Percentiles rank a stretch among this genome's conserved stretches.
Conservation (phyloP, 2,888 invertebrate species). For the Platypus cylindrus region DNA sequence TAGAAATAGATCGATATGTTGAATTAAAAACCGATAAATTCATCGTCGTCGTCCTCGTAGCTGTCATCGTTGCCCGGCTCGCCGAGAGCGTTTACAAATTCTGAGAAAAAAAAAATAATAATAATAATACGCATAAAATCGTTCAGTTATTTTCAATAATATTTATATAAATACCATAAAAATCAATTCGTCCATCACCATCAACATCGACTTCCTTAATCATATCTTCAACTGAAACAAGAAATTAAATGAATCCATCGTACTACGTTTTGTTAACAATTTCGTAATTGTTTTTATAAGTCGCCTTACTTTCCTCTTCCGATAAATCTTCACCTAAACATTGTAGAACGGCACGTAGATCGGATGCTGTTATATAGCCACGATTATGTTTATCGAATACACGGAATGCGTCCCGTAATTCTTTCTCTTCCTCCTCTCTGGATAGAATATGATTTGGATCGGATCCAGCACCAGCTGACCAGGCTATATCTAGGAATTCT, state of each 20-base stretch:
- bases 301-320: conserved; percentile 74
- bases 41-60: conserved; percentile 60
- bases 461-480: conserved; percentile 31
- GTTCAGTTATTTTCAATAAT: too few relatives aligned
- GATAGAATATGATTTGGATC: conserved; percentile 41
- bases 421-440: conserved; percentile 72
- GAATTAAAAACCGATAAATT: conserved; percentile 17
- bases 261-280: conserved; percentile 1
- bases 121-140: neutral
- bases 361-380: conserved; percentile 84
- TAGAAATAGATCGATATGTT: too few relatives aligned
- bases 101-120: conserved; percentile 34
- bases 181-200: conserved; percentile 87
- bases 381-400: conserved; percentile 86
- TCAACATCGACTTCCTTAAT: conserved; percentile 92
- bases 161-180: conserved; percentile 82
- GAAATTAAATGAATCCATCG: too few relatives aligned
- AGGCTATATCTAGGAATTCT: conserved; percentile 70
- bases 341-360: conserved; percentile 73
- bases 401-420: conserved; percentile 72
- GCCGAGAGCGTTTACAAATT: conserved; percentile 73
- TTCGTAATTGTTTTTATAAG: conserved; percentile 1
- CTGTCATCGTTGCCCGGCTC: conserved; percentile 65
- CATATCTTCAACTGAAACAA: conserved; percentile 83
- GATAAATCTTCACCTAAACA: conserved; percentile 80